phyloP scores from a whole-genome alignment of 2,113 vertebrate species.

The Grantiella picta region DNA sequence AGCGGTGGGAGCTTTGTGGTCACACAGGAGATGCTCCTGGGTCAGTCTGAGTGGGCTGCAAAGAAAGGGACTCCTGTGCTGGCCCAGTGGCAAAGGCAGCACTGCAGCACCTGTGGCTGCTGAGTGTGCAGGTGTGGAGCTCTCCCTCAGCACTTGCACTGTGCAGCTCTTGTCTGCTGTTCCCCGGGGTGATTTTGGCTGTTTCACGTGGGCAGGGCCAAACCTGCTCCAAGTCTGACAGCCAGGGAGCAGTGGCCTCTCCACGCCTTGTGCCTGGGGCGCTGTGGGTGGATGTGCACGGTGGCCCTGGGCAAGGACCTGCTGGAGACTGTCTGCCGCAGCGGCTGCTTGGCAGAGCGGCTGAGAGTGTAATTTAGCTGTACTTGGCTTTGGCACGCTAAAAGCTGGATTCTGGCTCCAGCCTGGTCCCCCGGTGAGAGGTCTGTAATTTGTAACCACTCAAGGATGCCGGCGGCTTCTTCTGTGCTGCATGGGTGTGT shows the following conservation, averaged over 20 bases:
- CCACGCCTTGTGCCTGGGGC: rapidly evolving
- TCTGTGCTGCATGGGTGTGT: neutral
- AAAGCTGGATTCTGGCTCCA: neutral
- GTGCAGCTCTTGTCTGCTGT: neutral
- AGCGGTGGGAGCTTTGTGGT: neutral
- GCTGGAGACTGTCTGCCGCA: neutral
- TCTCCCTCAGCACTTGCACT: rapidly evolving
- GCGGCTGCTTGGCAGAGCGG: neutral
- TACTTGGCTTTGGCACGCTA: neutral
- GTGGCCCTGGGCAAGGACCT: rapidly evolving
- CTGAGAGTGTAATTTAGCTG: neutral
- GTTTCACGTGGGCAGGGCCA: neutral
- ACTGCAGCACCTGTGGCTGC: neutral
- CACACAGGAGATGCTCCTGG: neutral
- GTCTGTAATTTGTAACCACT: neutral
- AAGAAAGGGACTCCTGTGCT: neutral
- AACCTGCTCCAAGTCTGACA: neutral
- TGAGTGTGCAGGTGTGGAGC: neutral
- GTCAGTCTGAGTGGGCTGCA: neutral
- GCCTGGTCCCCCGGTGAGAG: neutral
- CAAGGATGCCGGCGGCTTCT: neutral
- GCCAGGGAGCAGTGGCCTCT: rapidly evolving
- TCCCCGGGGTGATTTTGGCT: neutral
- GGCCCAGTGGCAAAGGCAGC: neutral
- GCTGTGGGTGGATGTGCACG: rapidly evolving